Base-by-base conservation (phyloP, 2,888 invertebrate species). In the Lithophane semibrunnea region DNA sequence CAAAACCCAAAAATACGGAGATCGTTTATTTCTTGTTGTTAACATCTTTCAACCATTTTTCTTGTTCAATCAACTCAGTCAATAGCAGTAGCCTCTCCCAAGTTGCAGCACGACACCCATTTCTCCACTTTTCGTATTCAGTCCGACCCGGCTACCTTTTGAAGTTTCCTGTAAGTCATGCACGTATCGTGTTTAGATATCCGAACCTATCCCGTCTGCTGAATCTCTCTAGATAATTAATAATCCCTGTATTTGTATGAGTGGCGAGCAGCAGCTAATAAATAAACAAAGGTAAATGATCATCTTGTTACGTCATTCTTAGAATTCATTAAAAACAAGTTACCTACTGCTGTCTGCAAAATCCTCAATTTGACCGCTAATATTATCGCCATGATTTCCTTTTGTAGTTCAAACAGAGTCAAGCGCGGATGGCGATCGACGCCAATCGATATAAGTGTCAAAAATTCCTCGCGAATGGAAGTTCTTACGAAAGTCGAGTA, bases 261-360 rank as follows among this genome's bases (percentile, higher is more conserved):
- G n/a, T 9, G n/a, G 8, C 47, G 21, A 37, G 7, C 8, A 29
- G 0, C n/a, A n/a, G 1, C 8, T 65, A 21, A 21, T 61, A 60
- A 66, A 73, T 44, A 64, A 42, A 69, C 13, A 12, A 61, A 42
- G 10, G 10, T 24, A 37, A 54, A 44, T 60, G 58, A 37, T 65
- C 24, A 79, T 60, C 58, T 54, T 9, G 21, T 79, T 78, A n/a
- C 77, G 70, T 78, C 78, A 78, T 16, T 13, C 8, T 29, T 58
- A 9, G 78, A 78, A 74, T 76, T n/a, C 16, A 44, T 64, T 70
- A 70, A 70, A 78, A 78, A 78, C 64, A 29, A 77, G 77, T 78
- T 68, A 37, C 37, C 37, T 37, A 12, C 16, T n/a, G n/a, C 7
- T 49, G 9, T 70, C 42, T 4, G 58, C 44, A 54, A 44, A 29